phyloP scores from a whole-genome alignment of 2,113 vertebrate genomes.

The Orthonyx spaldingii region DNA sequence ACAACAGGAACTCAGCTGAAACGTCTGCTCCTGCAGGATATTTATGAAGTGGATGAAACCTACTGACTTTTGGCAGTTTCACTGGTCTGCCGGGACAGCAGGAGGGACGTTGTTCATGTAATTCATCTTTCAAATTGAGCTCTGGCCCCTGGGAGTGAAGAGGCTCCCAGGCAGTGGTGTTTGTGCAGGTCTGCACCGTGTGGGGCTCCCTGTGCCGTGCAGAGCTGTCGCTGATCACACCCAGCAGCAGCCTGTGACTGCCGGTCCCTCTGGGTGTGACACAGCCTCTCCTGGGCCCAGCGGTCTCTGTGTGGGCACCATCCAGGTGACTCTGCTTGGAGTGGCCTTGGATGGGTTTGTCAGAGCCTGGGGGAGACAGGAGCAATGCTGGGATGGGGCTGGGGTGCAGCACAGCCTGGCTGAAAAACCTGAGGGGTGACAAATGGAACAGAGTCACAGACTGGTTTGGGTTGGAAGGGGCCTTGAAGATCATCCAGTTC shows the following conservation, averaged over 20 bases:
- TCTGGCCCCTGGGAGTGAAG: background rate
- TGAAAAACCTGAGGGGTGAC: background rate
- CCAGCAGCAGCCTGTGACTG: background rate
- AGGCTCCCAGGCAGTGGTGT: background rate
- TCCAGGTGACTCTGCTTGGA: rapidly evolving
- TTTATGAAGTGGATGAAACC: background rate
- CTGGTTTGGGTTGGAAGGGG: background rate
- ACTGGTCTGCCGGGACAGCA: background rate
- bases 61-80: background rate
- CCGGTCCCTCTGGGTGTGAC: background rate
- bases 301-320: background rate
- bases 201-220: background rate
- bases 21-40: background rate
- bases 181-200: background rate
- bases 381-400: background rate
- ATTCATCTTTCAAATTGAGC: background rate
- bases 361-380: background rate
- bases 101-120: background rate
- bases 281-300: background rate
- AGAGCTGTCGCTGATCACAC: background rate
- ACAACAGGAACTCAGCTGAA: background rate
- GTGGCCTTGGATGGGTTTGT: background rate
- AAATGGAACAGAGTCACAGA: background rate
- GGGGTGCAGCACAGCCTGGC: background rate
- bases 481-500: background rate